These are phyloP conservation scores for Hydrozoanthus tunicans DNA, from an alignment of 64 coral and sea anemone species.

Conservation along the genomic window DNA sequence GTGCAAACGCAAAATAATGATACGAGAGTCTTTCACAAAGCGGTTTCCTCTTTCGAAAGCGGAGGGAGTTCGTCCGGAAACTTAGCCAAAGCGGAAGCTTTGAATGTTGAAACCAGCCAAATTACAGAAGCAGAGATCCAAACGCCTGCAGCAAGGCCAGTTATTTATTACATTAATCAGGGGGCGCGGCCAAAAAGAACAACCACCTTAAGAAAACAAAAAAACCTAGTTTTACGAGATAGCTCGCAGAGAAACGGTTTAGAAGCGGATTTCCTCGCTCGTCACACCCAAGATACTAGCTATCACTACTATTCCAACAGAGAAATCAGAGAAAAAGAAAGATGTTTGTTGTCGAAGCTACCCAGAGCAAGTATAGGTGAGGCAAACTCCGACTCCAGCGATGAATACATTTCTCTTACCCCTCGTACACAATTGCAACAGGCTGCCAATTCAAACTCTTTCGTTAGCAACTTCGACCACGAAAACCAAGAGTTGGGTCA, in stretches of 20 bases:
- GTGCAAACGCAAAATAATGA: neutral
- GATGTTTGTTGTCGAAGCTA: neutral
- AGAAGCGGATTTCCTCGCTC: neutral
- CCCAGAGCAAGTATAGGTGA: neutral
- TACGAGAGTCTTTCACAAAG: neutral
- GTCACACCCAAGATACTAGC: conserved; percentile 25
- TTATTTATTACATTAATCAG: neutral
- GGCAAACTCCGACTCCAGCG: neutral
- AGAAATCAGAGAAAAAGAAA: neutral
- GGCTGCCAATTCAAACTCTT: neutral
- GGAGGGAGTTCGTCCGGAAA: neutral
- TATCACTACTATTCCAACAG: neutral
- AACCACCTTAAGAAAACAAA: neutral
- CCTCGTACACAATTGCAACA: neutral
- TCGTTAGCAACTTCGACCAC: neutral
- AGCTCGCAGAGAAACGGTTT: neutral
- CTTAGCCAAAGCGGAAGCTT: neutral
- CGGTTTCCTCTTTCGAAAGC: neutral
- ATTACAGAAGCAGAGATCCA: neutral
- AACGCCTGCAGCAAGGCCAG: neutral
- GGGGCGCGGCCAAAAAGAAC: conserved; percentile 13
- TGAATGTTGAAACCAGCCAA: neutral
- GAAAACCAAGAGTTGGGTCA: neutral
- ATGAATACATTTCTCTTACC: neutral
- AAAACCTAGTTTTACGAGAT: neutral